These are phyloP conservation scores for Moxostoma hubbsi DNA, from an alignment of 2,797 vertebrate species.

Conservation along the genomic window DNA sequence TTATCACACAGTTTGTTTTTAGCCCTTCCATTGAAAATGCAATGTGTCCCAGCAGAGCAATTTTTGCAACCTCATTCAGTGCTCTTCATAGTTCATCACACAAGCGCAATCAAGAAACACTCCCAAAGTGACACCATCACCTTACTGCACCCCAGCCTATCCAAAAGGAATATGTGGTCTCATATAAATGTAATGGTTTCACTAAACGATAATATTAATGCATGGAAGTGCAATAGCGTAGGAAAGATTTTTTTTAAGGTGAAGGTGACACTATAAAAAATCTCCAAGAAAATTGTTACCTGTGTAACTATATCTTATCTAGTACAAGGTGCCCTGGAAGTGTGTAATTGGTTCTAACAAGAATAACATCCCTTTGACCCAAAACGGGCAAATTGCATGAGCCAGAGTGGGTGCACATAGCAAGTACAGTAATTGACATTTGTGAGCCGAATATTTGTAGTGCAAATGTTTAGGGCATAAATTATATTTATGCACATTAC, in stretches of 20 bases:
- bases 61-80: slow-evolving; percentile 54
- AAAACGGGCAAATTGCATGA: slow-evolving; percentile 56
- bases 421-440: slow-evolving; percentile 69
- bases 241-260: slow-evolving; percentile 58
- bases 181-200: slow-evolving; percentile 65
- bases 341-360: slow-evolving; percentile 48
- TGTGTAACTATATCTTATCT: slow-evolving; percentile 58
- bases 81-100: slow-evolving; percentile 73
- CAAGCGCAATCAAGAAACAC: slow-evolving; percentile 69
- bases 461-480: slow-evolving; percentile 78
- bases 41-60: slow-evolving; percentile 60
- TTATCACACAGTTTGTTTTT: slow-evolving; percentile 36
- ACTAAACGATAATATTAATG: slow-evolving; percentile 71
- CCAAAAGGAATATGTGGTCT: slow-evolving; percentile 56
- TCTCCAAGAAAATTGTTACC: slow-evolving; percentile 64
- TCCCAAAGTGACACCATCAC: slow-evolving; percentile 68
- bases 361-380: slow-evolving; percentile 53
- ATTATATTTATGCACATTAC: slow-evolving; percentile 80
- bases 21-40: slow-evolving; percentile 35
- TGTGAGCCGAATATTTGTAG: slow-evolving; percentile 71
- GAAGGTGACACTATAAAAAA: slow-evolving; percentile 75
- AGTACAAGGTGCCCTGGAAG: slow-evolving; percentile 60
- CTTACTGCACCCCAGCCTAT: slow-evolving; percentile 53
- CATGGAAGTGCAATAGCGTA: slow-evolving; percentile 62
- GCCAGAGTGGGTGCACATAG: slow-evolving; percentile 54